Evolutionary conservation across 1,140 invertebrate genomes (phyloP).

Genomic region (Drosophila oshimai): DNA sequence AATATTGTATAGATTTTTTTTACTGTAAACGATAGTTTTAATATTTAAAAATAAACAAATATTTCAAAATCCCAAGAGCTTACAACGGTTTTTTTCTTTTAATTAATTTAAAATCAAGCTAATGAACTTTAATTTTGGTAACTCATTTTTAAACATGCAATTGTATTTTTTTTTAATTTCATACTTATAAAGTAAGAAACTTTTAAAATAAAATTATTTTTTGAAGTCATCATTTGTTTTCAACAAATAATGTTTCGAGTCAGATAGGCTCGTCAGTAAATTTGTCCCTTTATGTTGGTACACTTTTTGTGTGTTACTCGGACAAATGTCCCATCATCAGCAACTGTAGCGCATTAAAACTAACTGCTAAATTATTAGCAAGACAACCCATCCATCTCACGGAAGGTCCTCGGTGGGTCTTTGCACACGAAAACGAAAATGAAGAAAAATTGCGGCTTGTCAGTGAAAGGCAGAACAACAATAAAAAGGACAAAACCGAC

Average conservation of each 20-base stretch:
- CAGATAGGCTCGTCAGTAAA: neutral
- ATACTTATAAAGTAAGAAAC: too few species aligned
- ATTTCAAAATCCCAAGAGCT: too few species aligned
- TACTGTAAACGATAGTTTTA: too few species aligned
- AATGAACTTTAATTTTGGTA: too few species aligned
- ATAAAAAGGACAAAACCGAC: conserved; percentile 67
- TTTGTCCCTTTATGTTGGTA: neutral
- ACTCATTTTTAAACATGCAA: too few species aligned
- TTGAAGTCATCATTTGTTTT: neutral
- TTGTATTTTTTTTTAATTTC: too few species aligned
- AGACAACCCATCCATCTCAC: conserved; percentile 69
- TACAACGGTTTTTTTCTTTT: too few species aligned
- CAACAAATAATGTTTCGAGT: neutral
- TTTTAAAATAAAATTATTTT: too few species aligned
- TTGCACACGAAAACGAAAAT: conserved; percentile 56
- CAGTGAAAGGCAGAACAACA: conserved; percentile 72
- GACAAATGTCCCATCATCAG: conserved; percentile 25
- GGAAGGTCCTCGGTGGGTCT: conserved; percentile 15
- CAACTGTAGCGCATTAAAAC: conserved; percentile 61
- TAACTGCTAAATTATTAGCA: conserved; percentile 79
- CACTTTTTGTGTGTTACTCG: neutral
- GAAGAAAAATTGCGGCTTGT: conserved; percentile 78
- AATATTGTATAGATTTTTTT: too few species aligned
- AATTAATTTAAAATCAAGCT: too few species aligned
- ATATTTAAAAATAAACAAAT: too few species aligned